phyloP scores from a whole-genome alignment of 1,140 invertebrate species.

The Caerostris darwini region DNA sequence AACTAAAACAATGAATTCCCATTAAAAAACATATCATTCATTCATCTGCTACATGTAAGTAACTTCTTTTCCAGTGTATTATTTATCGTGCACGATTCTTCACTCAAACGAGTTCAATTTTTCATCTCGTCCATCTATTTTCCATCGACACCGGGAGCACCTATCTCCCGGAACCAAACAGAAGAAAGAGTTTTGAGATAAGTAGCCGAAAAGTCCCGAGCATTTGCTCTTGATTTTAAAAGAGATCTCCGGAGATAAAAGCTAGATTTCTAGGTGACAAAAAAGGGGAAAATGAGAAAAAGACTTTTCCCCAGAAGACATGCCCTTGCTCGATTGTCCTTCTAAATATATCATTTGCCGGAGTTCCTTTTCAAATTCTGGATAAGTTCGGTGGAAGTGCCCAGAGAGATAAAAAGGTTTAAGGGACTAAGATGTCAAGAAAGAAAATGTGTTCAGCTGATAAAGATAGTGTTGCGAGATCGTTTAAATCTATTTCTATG shows the following conservation, averaged over 20 bases:
- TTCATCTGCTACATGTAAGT: too few species aligned
- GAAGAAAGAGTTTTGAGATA: constrained; percentile 18
- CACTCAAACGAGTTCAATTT: constrained; percentile 1
- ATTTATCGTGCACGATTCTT: constrained; percentile 36
- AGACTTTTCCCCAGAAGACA: constrained; percentile 31
- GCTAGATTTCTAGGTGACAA: neutral
- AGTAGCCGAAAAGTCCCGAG: neutral
- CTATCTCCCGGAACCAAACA: neutral
- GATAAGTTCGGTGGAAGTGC: neutral
- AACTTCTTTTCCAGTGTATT: neutral
- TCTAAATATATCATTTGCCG: constrained; percentile 28
- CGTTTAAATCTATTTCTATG: too few species aligned
- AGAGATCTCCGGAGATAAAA: constrained; percentile 25
- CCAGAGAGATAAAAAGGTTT: neutral
- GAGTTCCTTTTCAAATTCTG: constrained; percentile 31
- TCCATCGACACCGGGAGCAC: neutral
- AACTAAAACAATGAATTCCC: too few species aligned
- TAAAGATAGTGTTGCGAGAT: too few species aligned
- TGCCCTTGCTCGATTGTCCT: constrained; percentile 7
- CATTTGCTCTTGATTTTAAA: constrained; percentile 31
- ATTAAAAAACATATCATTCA: too few species aligned
- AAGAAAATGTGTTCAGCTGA: neutral
- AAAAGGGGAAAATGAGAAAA: constrained; percentile 20
- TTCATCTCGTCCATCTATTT: constrained; percentile 19
- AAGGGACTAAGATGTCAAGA: neutral